Conservation (phyloP, 2,113 vertebrate genomes). For the Halichoeres trimaculatus region DNA sequence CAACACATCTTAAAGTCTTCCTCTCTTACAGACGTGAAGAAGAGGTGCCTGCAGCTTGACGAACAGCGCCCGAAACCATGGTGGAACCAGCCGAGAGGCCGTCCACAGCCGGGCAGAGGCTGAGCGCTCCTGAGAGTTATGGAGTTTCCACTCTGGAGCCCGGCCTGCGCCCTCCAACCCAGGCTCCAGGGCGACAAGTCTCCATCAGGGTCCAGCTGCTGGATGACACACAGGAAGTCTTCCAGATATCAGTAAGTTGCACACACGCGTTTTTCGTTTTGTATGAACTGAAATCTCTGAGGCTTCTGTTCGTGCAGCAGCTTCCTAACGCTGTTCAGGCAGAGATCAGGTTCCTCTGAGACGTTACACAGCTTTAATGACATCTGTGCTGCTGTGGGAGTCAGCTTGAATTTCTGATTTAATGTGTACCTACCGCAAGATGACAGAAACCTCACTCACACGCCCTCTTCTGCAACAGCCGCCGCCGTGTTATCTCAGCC, state of each 20-base stretch:
- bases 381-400: constrained; percentile 28
- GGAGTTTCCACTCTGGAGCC: constrained; percentile 96
- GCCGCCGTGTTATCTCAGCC: constrained; percentile 18
- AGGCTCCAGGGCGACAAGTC: constrained; percentile 88
- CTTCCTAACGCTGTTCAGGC: constrained; percentile 22
- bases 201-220: constrained; percentile 95
- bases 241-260: constrained; percentile 91
- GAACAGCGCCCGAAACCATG: constrained; percentile 82
- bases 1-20: neutral
- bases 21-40: constrained; percentile 46
- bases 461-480: neutral
- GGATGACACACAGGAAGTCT: constrained; percentile 94
- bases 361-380: constrained; percentile 30
- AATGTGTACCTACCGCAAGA: neutral
- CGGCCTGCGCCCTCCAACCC: constrained; percentile 86
- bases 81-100: constrained; percentile 90
- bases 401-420: constrained; percentile 22
- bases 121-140: constrained; percentile 90
- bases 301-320: neutral
- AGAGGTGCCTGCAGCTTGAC: constrained; percentile 41
- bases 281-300: constrained; percentile 29
- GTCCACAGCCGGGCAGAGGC: constrained; percentile 87
- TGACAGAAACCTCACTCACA: neutral
- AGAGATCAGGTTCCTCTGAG: constrained; percentile 25
- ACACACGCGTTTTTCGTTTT: neutral